Percentiles rank a stretch among this genome's conserved stretches.
Evolutionary conservation across 2,888 invertebrate genomes (phyloP).

Genomic region (Stenoptilia bipunctidactyla): DNA sequence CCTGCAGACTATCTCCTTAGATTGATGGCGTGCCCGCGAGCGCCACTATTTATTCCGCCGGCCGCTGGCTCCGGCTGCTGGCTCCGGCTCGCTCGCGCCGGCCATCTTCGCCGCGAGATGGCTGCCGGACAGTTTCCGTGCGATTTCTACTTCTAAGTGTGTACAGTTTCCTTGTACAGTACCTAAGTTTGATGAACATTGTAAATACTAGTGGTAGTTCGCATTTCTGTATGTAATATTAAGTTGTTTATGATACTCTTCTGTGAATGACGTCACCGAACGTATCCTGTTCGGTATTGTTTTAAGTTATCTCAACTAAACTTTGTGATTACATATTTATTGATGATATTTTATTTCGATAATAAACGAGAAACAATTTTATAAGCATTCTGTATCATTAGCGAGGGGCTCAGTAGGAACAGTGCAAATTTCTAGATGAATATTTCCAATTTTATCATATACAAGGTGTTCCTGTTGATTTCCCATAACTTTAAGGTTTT

Average conservation of each 20-base stretch:
- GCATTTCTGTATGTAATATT: background rate
- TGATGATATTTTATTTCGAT: too few relatives aligned
- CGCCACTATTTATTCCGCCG: background rate
- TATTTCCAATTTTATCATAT: too few relatives aligned
- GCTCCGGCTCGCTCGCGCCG: background rate
- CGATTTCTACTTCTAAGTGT: background rate
- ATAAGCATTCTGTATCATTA: background rate
- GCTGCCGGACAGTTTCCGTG: background rate
- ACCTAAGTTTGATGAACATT: background rate
- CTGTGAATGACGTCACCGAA: too few relatives aligned
- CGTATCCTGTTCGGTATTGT: too few relatives aligned
- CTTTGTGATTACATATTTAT: too few relatives aligned
- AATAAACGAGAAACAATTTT: background rate
- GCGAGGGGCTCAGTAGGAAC: too few relatives aligned
- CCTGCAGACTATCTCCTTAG: constrained; percentile 62
- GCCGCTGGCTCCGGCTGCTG: background rate
- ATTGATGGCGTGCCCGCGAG: constrained; percentile 25
- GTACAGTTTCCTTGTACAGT: background rate
- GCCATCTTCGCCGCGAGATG: constrained; percentile 2
- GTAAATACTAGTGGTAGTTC: background rate
- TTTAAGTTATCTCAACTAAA: too few relatives aligned
- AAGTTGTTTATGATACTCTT: background rate
- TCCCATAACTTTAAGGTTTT: too few relatives aligned
- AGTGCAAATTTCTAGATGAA: too few relatives aligned
- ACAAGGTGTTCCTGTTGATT: too few relatives aligned